These are phyloP conservation scores for Congeria kusceri DNA, from an alignment of 2,888 invertebrate genomes.

Conservation along the genomic window DNA sequence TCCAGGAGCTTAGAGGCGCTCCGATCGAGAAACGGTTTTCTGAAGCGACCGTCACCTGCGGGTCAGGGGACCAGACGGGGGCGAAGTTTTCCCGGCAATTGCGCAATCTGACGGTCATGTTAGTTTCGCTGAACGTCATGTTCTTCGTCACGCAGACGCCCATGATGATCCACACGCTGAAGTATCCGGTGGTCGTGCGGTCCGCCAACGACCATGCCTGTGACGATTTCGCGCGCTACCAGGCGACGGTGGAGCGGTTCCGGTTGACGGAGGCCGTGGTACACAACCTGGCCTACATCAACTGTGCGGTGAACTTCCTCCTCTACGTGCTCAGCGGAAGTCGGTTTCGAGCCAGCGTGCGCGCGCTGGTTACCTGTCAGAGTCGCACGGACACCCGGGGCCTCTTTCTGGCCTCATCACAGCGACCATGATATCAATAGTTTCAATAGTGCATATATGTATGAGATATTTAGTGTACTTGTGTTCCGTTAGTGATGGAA, in stretches of 20 bases:
- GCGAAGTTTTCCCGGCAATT: neutral
- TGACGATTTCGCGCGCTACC: conserved; percentile 2
- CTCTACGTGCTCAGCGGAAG: conserved; percentile 31
- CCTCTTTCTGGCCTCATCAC: too few relatives aligned
- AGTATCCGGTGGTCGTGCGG: neutral
- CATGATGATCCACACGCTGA: conserved; percentile 6
- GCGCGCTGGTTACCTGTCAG: neutral
- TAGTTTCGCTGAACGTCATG: conserved; percentile 23
- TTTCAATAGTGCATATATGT: too few relatives aligned
- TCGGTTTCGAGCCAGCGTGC: conserved; percentile 5
- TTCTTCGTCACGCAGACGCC: conserved; percentile 30
- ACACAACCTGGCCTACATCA: conserved; percentile 26
- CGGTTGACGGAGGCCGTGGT: conserved; percentile 16
- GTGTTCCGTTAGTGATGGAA: too few relatives aligned
- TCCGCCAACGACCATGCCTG: conserved; percentile 18
- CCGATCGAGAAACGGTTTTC: too few relatives aligned
- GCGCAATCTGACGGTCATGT: conserved; percentile 11
- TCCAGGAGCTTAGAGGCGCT: neutral
- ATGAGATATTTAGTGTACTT: too few relatives aligned
- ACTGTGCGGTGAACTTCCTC: conserved; percentile 25
- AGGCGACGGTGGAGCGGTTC: conserved; percentile 4
- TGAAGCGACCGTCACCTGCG: too few relatives aligned
- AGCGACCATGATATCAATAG: too few relatives aligned
- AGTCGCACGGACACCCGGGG: too few relatives aligned
- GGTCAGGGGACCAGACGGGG: too few relatives aligned